Evolutionary conservation across 2,113 vertebrate species (phyloP).

Genomic region (Himantopus leucocephalus): DNA sequence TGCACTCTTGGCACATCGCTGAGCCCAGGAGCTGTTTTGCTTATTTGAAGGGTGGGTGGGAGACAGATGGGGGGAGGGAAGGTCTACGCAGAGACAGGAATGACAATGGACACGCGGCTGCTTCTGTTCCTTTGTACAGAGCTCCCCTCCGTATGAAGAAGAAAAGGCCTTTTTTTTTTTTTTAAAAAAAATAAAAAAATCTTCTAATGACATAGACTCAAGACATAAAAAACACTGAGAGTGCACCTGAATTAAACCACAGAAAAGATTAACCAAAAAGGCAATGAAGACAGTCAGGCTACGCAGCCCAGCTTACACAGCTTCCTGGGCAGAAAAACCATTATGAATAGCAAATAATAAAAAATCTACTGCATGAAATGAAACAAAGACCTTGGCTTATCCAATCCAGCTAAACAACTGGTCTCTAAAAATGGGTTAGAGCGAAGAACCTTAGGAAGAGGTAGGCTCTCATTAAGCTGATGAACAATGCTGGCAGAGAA

Average conservation of each 20-base stretch:
- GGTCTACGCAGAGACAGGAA: neutral
- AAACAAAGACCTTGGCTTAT: neutral
- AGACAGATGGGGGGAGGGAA: neutral
- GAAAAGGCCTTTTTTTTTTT: neutral
- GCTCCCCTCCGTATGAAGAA: neutral
- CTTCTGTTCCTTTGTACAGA: neutral
- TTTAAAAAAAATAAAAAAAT: too few species aligned
- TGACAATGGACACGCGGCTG: accelerated
- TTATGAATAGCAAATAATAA: neutral
- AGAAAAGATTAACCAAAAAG: neutral
- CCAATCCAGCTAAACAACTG: neutral
- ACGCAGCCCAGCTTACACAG: neutral
- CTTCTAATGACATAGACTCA: neutral
- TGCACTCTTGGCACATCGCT: conserved; percentile 1
- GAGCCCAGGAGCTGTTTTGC: conserved; percentile 12
- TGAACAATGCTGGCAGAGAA: neutral
- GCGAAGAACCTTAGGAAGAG: neutral
- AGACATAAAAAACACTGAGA: neutral
- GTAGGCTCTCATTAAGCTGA: neutral
- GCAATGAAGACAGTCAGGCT: neutral
- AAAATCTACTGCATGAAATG: neutral
- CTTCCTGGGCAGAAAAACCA: neutral
- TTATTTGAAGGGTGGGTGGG: neutral
- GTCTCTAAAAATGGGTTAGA: neutral
- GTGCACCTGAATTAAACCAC: neutral